Evolutionary conservation across 2,888 invertebrate genomes (phyloP).

Genomic region (Horisme vitalbata): DNA sequence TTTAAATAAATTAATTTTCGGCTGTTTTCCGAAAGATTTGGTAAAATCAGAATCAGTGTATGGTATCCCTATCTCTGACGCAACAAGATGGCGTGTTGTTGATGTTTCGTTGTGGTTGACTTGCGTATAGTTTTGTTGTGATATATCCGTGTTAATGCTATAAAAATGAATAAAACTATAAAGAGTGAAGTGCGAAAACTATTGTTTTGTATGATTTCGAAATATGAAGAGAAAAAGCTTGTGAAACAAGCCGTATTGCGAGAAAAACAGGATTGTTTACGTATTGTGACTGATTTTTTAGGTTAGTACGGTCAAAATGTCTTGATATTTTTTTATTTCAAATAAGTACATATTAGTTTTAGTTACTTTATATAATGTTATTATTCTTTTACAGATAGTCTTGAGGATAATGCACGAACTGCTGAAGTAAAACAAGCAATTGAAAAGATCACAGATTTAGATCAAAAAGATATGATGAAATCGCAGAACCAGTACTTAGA

Average conservation of each 20-base stretch:
- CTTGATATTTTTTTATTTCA: too few species aligned
- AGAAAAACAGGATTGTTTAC: conserved; percentile 3
- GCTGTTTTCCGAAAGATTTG: conserved; percentile 4
- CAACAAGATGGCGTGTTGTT: too few species aligned
- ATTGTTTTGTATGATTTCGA: conserved; percentile 11
- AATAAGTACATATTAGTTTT: too few species aligned
- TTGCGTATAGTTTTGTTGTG: too few species aligned
- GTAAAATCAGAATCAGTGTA: conserved; percentile 6
- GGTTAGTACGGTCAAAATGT: conserved; percentile 1
- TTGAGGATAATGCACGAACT: conserved; percentile 4
- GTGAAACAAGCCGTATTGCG: conserved; percentile 7
- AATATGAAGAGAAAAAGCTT: conserved; percentile 8
- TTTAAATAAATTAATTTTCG: neutral
- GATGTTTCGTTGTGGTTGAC: too few species aligned
- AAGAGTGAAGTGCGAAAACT: conserved; percentile 9
- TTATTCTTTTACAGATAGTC: neutral
- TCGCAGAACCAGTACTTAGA: conserved; percentile 21
- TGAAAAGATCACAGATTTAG: conserved; percentile 17
- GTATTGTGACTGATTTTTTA: conserved; percentile 1
- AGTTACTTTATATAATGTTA: neutral
- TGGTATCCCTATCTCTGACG: conserved; percentile 7
- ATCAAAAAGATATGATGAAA: conserved; percentile 24
- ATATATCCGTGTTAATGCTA: conserved; percentile 6
- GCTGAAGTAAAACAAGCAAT: conserved; percentile 10
- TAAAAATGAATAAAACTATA: conserved; percentile 10